phyloP scores from a whole-genome alignment of 2,888 invertebrate species.

The Eristalis pertinax region DNA sequence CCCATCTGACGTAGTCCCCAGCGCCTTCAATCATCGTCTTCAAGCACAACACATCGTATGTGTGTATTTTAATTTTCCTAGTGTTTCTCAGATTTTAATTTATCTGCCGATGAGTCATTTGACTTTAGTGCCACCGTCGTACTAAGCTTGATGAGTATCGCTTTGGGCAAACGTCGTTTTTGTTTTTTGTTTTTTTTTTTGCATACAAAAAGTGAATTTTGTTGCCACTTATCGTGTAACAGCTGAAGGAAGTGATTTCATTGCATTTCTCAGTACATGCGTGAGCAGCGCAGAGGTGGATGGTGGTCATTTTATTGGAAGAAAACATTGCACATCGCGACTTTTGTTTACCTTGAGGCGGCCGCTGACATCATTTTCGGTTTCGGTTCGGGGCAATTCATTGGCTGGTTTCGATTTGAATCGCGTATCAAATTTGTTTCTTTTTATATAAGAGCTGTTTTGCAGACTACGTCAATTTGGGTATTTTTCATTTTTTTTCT shows the following conservation, averaged over 20 bases:
- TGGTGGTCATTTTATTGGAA: background rate
- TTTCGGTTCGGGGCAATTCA: conserved; percentile 10
- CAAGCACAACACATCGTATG: background rate
- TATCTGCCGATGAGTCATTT: conserved; percentile 66
- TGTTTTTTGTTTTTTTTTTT: conserved; percentile 11
- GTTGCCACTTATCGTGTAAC: conserved; percentile 15
- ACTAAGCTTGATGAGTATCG: conserved; percentile 42
- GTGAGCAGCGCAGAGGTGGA: conserved; percentile 21
- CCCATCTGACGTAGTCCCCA: conserved; percentile 17
- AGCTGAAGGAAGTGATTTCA: conserved; percentile 52
- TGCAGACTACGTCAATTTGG: background rate
- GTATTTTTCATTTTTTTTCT: background rate
- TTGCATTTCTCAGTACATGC: conserved; percentile 34
- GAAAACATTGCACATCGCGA: conserved; percentile 35
- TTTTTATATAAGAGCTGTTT: conserved; percentile 53
- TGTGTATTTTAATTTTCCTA: conserved; percentile 57
- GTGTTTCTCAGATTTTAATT: conserved; percentile 63
- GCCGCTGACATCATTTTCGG: conserved; percentile 62
- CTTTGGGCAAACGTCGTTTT: conserved; percentile 16
- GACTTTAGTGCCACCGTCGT: conserved; percentile 38
- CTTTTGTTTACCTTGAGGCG: conserved; percentile 65
- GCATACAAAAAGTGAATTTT: conserved; percentile 25
- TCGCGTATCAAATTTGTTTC: conserved; percentile 33
- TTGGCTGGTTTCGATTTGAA: background rate
- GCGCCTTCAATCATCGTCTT: background rate